Evolutionary conservation across 2,797 vertebrate species (phyloP).

Genomic region (Galagoides demidoff): DNA sequence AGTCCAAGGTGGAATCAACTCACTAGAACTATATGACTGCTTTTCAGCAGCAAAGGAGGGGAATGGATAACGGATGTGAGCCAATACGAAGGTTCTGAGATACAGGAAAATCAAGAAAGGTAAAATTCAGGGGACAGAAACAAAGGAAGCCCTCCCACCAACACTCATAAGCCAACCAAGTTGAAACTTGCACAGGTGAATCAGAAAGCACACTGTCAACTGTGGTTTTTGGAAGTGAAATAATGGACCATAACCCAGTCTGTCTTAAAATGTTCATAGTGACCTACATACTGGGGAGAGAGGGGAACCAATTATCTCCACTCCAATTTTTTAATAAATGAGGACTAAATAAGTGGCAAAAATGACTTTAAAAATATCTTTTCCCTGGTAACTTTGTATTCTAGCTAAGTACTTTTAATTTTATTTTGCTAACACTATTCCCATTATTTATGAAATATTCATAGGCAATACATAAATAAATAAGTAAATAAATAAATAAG

Average conservation of each 20-base stretch:
- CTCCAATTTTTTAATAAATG: not conserved
- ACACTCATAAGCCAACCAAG: too few species aligned
- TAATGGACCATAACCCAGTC: too few species aligned
- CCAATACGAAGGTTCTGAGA: too few species aligned
- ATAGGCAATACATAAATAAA: not conserved
- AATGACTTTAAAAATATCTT: not conserved
- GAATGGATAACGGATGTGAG: not conserved
- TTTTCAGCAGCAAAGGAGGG: not conserved
- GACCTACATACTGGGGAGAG: too few species aligned
- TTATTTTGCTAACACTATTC: not conserved
- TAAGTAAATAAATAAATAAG: conserved; percentile 1
- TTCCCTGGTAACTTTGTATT: not conserved
- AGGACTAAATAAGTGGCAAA: not conserved
- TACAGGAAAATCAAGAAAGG: too few species aligned
- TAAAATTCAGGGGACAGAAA: too few species aligned
- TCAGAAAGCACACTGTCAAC: too few species aligned
- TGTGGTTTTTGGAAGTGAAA: too few species aligned
- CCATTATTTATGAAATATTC: not conserved
- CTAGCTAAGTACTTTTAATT: not conserved
- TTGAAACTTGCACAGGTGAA: too few species aligned
- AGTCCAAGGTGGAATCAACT: not conserved
- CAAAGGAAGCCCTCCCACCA: too few species aligned
- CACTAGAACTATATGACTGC: not conserved
- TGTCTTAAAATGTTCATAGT: too few species aligned
- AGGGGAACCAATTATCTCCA: not conserved